Conservation (phyloP, 2,888 invertebrate genomes). For the Altica lythri region DNA sequence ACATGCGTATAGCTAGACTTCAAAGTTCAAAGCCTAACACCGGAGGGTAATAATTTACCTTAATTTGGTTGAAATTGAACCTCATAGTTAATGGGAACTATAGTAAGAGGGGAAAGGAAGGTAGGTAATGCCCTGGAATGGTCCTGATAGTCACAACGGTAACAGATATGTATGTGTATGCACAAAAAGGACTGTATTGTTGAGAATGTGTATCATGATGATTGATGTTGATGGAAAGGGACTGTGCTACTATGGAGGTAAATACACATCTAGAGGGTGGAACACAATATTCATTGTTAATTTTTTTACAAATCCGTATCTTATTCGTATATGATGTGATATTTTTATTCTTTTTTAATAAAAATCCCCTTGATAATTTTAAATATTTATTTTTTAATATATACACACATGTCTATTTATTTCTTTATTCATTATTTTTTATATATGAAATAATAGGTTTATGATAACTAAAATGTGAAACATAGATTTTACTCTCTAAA, state of each 20-base stretch:
- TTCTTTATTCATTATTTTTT: too few species aligned
- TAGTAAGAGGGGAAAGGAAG: not conserved
- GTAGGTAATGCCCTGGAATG: constrained; percentile 12
- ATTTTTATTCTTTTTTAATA: not conserved
- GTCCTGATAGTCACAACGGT: constrained; percentile 22
- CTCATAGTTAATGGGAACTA: constrained; percentile 10
- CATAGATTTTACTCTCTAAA: too few species aligned
- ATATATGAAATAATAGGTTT: too few species aligned
- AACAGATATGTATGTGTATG: constrained; percentile 22
- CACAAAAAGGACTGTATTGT: constrained; percentile 26
- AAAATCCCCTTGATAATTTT: too few species aligned
- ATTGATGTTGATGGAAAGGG: constrained; percentile 30
- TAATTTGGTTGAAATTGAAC: constrained; percentile 12
- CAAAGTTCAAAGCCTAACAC: constrained; percentile 7
- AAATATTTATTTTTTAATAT: too few species aligned
- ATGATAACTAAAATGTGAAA: too few species aligned
- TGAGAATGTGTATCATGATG: constrained; percentile 28
- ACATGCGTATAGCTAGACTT: not conserved
- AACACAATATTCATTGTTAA: not conserved
- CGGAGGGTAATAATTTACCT: constrained; percentile 10
- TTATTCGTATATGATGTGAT: not conserved
- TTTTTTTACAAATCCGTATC: not conserved
- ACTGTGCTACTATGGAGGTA: constrained; percentile 12
- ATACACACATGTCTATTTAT: too few species aligned
- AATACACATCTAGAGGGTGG: not conserved